phyloP scores from a whole-genome alignment of 2,797 vertebrate genomes.

The Delichon dasypus region DNA sequence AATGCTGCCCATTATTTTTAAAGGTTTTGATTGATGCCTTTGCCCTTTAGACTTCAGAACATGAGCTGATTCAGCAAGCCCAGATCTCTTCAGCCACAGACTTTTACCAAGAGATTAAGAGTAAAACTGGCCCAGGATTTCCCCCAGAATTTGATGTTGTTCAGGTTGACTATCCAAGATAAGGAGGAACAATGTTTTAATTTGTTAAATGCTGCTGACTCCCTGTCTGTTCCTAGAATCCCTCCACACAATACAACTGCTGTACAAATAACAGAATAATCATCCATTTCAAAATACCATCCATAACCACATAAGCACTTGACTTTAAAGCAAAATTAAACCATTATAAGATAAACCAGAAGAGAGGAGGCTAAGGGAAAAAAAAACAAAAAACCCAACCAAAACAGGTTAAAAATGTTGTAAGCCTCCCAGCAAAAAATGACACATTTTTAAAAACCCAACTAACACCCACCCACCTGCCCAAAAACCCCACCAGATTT shows the following conservation, averaged over 20 bases:
- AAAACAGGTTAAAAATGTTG: not conserved
- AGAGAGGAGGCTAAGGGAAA: not conserved
- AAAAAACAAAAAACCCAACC: not conserved
- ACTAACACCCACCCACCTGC: not conserved
- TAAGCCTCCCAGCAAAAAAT: not conserved
- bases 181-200: not conserved
- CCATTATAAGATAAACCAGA: not conserved
- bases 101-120: not conserved
- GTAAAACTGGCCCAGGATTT: not conserved
- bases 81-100: not conserved
- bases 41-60: conserved; percentile 17
- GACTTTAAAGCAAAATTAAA: not conserved
- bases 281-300: not conserved
- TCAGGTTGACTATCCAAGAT: not conserved
- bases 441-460: not conserved
- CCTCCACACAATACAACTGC: not conserved
- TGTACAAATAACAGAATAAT: not conserved
- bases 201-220: not conserved
- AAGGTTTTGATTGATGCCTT: not conserved
- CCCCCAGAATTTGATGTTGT: not conserved
- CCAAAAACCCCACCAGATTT: not conserved
- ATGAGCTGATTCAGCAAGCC: not conserved
- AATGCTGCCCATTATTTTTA: not conserved
- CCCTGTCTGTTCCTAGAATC: not conserved
- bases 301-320: not conserved